Evolutionary conservation across 2,113 vertebrate genomes (phyloP).

Genomic region (Vidua macroura): DNA sequence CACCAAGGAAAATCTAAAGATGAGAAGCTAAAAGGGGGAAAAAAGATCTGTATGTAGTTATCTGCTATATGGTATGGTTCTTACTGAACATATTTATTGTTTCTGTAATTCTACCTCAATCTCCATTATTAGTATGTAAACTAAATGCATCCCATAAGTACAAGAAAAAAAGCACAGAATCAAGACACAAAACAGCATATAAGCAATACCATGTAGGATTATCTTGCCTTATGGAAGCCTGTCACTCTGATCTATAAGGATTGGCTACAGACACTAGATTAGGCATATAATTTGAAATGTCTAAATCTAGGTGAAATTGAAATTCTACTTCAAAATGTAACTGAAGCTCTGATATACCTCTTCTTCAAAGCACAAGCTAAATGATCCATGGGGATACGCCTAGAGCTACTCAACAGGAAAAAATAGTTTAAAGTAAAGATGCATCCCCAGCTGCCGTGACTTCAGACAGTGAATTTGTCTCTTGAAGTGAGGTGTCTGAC

Average conservation of each 20-base stretch:
- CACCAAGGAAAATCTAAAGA: neutral
- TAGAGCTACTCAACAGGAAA: neutral
- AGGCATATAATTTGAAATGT: neutral
- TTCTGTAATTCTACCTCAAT: neutral
- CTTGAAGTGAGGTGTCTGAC: neutral
- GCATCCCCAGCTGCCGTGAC: neutral
- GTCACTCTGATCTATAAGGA: neutral
- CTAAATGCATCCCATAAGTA: neutral
- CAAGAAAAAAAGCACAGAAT: rapidly evolving
- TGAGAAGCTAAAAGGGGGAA: neutral
- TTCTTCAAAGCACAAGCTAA: neutral
- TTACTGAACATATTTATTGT: neutral
- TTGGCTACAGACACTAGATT: neutral
- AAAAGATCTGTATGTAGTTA: neutral
- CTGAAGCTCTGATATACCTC: neutral
- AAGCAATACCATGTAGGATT: neutral
- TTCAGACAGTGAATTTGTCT: neutral
- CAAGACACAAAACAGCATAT: neutral
- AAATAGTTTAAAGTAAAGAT: neutral
- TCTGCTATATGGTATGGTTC: neutral
- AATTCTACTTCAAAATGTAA: neutral
- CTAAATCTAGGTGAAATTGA: neutral
- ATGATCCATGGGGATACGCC: neutral
- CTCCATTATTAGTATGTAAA: neutral
- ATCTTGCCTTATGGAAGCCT: neutral